phyloP scores from a whole-genome alignment of 2,113 vertebrate genomes.

The Corydoras maculifer region DNA sequence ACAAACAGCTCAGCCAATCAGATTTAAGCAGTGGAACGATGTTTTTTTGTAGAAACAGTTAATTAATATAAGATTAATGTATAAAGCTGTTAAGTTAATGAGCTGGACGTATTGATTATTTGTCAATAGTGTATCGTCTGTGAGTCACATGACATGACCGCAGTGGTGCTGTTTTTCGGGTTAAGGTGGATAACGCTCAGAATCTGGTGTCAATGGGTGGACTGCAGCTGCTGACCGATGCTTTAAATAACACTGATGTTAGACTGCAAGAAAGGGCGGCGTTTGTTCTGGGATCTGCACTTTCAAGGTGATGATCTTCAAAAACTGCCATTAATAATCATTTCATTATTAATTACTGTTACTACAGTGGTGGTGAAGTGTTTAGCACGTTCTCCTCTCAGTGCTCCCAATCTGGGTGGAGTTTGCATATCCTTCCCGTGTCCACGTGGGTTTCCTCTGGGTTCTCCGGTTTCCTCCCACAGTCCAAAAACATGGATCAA shows the following conservation, averaged over 20 bases:
- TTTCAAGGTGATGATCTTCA: constrained; percentile 68
- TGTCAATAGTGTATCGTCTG: too few species aligned
- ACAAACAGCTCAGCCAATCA: too few species aligned
- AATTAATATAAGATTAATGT: too few species aligned
- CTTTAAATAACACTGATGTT: constrained; percentile 77
- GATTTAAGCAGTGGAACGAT: too few species aligned
- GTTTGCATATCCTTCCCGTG: too few species aligned
- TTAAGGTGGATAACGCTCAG: constrained; percentile 89
- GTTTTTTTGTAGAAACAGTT: too few species aligned
- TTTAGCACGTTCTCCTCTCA: neutral
- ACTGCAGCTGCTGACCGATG: constrained; percentile 71
- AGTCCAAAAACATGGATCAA: too few species aligned
- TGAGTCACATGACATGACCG: neutral
- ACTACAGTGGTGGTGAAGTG: neutral
- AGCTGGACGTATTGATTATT: too few species aligned
- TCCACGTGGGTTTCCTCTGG: too few species aligned
- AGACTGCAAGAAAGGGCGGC: constrained; percentile 76
- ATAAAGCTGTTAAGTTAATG: too few species aligned
- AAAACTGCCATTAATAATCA: neutral
- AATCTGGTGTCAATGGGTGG: constrained; percentile 82
- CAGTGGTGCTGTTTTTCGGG: constrained; percentile 20
- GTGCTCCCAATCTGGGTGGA: too few species aligned
- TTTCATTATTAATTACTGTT: neutral
- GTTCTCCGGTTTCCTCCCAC: too few species aligned
- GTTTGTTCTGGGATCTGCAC: constrained; percentile 84